Evolutionary conservation across 2,888 invertebrate species (phyloP).

Genomic region (Eupithecia tripunctaria): DNA sequence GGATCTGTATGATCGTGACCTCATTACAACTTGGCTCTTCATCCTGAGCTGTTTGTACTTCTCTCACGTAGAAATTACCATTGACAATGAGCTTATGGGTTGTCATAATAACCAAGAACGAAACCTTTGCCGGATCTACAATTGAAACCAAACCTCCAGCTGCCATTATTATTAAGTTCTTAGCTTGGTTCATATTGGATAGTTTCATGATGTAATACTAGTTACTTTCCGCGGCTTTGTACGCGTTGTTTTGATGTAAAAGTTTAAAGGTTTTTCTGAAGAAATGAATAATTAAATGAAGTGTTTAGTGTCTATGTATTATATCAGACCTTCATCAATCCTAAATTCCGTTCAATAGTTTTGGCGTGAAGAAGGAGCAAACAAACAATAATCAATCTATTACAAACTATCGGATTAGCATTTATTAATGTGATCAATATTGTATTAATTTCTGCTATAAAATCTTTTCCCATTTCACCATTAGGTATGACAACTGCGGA

Average conservation of each 20-base stretch:
- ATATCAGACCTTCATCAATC: not conserved
- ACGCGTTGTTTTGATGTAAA: too few relatives aligned
- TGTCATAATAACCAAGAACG: conserved; percentile 3
- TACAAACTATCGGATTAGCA: not conserved
- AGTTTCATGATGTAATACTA: too few relatives aligned
- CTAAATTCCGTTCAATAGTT: not conserved
- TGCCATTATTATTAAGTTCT: not conserved
- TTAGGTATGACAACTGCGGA: not conserved
- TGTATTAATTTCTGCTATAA: not conserved
- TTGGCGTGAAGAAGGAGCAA: not conserved
- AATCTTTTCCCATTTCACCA: not conserved
- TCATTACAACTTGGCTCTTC: conserved; percentile 29
- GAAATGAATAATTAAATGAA: not conserved
- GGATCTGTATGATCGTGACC: conserved; percentile 41
- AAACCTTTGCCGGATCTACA: not conserved
- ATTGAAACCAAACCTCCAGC: not conserved
- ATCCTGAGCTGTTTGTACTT: conserved; percentile 22
- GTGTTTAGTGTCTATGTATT: too few relatives aligned
- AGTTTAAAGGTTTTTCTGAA: not conserved
- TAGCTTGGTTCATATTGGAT: not conserved
- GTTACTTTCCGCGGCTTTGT: too few relatives aligned
- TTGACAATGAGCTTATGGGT: conserved; percentile 5
- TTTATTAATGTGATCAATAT: too few relatives aligned
- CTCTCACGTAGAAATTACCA: conserved; percentile 6
- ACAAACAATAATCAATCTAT: not conserved